A percentile compares a stretch with the other conserved stretches of the same genome.
phyloP scores from a whole-genome alignment of 2,797 vertebrate genomes.

The Natrix natrix region DNA sequence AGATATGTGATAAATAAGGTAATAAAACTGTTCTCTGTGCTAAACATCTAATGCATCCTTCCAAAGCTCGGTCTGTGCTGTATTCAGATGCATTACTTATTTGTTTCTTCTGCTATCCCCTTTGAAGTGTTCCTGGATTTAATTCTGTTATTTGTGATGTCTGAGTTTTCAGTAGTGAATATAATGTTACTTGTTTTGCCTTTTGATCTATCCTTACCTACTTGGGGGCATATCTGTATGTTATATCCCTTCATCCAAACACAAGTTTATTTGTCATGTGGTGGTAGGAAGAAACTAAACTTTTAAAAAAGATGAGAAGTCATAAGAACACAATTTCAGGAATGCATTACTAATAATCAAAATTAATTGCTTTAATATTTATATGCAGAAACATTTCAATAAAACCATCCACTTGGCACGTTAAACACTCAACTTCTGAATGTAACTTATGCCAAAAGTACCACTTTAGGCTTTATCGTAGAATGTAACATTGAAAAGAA shows the following conservation, averaged over 20 bases:
- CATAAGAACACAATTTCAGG: conserved; percentile 41
- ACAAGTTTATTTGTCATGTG: conserved; percentile 31
- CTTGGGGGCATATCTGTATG: background rate
- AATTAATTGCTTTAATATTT: conserved; percentile 20
- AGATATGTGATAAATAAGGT: conserved; percentile 21
- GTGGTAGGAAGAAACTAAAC: background rate
- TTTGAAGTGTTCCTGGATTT: conserved; percentile 58
- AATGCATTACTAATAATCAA: conserved; percentile 8
- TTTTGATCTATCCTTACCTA: conserved; percentile 45
- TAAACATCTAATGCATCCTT: conserved; percentile 40
- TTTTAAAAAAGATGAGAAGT: conserved; percentile 33
- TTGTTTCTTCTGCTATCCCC: conserved; percentile 50
- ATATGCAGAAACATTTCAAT: background rate
- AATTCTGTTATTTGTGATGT: conserved; percentile 47
- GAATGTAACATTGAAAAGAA: background rate
- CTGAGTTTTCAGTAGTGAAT: conserved; percentile 35
- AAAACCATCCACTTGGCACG: background rate
- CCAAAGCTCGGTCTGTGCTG: conserved; percentile 37
- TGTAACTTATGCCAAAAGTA: background rate
- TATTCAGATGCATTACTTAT: conserved; percentile 53
- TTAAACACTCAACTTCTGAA: background rate
- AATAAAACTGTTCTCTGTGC: conserved; percentile 46
- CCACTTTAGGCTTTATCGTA: background rate
- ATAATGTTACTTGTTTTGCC: conserved; percentile 43
- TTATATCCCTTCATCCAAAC: conserved; percentile 6